Base-by-base conservation (phyloP, 2,797 vertebrate genomes). In the Eutrigla gurnardus region DNA sequence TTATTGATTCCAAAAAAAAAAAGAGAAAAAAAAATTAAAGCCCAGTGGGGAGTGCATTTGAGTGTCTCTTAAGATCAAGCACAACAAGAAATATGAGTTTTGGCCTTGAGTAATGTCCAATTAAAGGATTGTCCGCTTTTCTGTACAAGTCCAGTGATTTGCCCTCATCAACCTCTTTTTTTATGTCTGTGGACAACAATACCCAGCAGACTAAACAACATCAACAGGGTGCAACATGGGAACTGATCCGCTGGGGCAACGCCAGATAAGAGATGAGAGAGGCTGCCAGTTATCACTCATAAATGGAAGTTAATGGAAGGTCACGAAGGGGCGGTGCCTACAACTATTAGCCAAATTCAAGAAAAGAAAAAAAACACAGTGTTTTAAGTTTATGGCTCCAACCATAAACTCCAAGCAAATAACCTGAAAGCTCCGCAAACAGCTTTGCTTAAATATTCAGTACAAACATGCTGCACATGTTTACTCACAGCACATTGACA, bases 101-200 rank as follows among this genome's bases (percentile, higher is more conserved):
- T 94, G 92, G 94, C 93, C 93, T 92, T 91, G 88, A 94, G 93
- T 95, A 93, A 95, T 94, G 93, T 93, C 92, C 93, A 94, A 94
- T 95, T 95, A 94, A 93, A 93, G 89, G 80, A 91, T 82, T 91
- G 87, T 90, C 86, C 66, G 85, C 88, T 91, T 88, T 88, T 84
- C 89, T 91, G 86, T 84, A 77, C 77, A 84, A 86, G 87, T 86
- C 86, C 80, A 77, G 85, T 78, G 82, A 90, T 86, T 90, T 89
- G 85, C 84, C 83, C 80, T 77, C 70, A 70, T 83, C 84, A 62
- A 25, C 25, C 25, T 25, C 75, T 49, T 70, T 75, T 70, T 77
- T 88, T 62, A 88, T 64, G 84, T 86, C 70, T 55, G 68, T 75
- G 77, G 88, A 90, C 86, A 89, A 90, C 83, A 87, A 88, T 86